Evolutionary conservation across 64 coral and sea anemone species (phyloP).

Genomic region (Porites lutea): DNA sequence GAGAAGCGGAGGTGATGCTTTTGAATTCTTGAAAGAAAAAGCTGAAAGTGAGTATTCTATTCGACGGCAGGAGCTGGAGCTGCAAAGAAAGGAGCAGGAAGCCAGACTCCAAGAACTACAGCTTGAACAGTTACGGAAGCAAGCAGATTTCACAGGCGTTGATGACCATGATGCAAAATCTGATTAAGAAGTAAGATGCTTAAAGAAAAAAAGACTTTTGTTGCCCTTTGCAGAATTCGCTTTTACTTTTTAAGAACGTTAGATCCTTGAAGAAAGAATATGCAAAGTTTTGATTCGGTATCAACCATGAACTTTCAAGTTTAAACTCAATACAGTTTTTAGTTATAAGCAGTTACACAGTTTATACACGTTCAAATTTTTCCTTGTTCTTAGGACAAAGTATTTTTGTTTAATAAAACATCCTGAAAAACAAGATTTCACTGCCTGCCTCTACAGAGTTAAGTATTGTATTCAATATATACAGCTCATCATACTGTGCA

Average conservation of each 20-base stretch:
- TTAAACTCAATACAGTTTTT: conserved; percentile 27
- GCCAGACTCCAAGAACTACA: conserved; percentile 54
- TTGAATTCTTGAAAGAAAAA: conserved; percentile 61
- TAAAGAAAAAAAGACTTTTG: neutral
- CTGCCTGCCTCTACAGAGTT: conserved; percentile 24
- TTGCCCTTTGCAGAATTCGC: conserved; percentile 48
- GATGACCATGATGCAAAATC: conserved; percentile 62
- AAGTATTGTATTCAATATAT: conserved; percentile 2
- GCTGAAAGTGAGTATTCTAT: conserved; percentile 46
- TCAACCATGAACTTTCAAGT: conserved; percentile 39
- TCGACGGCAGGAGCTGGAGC: conserved; percentile 38
- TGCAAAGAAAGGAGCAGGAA: conserved; percentile 64
- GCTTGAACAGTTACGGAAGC: conserved; percentile 54
- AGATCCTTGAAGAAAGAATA: conserved; percentile 50
- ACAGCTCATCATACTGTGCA: too few species aligned
- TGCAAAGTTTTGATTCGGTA: conserved; percentile 43
- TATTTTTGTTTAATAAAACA: conserved; percentile 19
- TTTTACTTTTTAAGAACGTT: conserved; percentile 41
- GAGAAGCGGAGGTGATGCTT: conserved; percentile 48
- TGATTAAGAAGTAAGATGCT: conserved; percentile 62
- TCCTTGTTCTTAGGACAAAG: neutral
- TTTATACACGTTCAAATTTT: conserved; percentile 20
- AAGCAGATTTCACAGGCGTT: conserved; percentile 58
- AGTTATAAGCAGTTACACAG: conserved; percentile 45
- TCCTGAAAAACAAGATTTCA: conserved; percentile 10